Evolutionary conservation across 2,113 vertebrate species (phyloP).

Genomic region (Ibidorhyncha struthersii): DNA sequence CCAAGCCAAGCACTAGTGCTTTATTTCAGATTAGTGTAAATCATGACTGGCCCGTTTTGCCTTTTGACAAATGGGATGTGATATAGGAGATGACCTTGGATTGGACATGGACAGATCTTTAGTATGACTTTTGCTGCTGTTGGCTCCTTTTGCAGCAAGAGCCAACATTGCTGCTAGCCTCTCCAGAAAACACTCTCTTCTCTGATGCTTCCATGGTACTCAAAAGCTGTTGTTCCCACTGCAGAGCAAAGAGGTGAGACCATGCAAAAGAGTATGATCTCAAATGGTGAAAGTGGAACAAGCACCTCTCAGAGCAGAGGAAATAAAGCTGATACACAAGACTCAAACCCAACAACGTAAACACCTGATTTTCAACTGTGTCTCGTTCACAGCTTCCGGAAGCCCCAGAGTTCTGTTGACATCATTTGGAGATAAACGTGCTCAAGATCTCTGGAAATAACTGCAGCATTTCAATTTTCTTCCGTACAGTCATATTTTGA

Average conservation of each 20-base stretch:
- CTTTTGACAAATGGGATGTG: neutral
- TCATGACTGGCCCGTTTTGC: neutral
- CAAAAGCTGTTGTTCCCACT: neutral
- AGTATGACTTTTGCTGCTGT: neutral
- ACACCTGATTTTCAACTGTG: neutral
- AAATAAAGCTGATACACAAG: neutral
- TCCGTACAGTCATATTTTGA: neutral
- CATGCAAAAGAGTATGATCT: neutral
- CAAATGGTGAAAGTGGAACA: neutral
- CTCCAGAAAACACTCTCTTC: neutral
- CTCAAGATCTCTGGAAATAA: neutral
- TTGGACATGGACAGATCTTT: neutral
- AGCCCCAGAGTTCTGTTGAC: neutral
- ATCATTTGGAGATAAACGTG: neutral
- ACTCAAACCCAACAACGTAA: neutral
- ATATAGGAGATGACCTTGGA: neutral
- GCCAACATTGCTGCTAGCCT: neutral
- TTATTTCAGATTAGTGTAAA: neutral
- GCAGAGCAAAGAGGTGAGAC: neutral
- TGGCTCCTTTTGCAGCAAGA: neutral
- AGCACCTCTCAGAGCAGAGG: neutral
- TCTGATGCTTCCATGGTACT: neutral
- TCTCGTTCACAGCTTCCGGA: neutral
- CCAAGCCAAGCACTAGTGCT: neutral
- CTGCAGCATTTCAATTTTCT: neutral